Evolutionary conservation across 2,797 vertebrate species (phyloP), one percentile per base, ranked within the genome.

Genomic region (Fratercula arctica): DNA sequence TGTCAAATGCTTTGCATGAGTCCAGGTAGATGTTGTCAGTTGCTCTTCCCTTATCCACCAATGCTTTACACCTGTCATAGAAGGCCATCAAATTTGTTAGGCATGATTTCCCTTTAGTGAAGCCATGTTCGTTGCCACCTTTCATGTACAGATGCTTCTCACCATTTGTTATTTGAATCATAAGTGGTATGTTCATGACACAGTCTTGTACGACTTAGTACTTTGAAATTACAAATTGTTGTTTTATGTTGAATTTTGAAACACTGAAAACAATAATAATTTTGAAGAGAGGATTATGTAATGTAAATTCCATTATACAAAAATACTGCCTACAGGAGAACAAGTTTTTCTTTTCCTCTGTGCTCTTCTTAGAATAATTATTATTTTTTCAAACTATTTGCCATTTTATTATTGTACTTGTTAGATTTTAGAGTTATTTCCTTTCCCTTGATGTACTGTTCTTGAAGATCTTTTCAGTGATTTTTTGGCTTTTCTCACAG

Each of bases 31-130:
- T 46, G 8, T 17, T 23, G 5, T 79, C 20, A 31, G 6, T 25
- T 7, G 6, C 9, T 48, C 12, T 63, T 54, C 18, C 50, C 15
- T 70, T 29, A 29, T 25, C 3, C 26, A 35, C 23, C 9, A 64
- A 8, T 5, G 12, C 13, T 50, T 21, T 56, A 64, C 56, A 4
- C 3, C 17, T 0, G 1, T 26, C 0, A 2, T 35, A 48, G 29
- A 72, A 72, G 9, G 35, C 6, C 31, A 64, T 26, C 10, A 50
- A 8, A 31, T 43, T 57, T 50, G 21, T 50, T 37, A 37, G 15
- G 5, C 15, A 43, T 2, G 7, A 51, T 67, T 60, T 51, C 7
- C 4, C 24, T 5, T 74, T 37, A 53, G 19, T 29, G 28, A 80
- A 80, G 6, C 17, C 12, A 6, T 25, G 24, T 20, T 68, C 20